Conservation (phyloP, 2,797 vertebrate species). For the Spea hammondii region DNA sequence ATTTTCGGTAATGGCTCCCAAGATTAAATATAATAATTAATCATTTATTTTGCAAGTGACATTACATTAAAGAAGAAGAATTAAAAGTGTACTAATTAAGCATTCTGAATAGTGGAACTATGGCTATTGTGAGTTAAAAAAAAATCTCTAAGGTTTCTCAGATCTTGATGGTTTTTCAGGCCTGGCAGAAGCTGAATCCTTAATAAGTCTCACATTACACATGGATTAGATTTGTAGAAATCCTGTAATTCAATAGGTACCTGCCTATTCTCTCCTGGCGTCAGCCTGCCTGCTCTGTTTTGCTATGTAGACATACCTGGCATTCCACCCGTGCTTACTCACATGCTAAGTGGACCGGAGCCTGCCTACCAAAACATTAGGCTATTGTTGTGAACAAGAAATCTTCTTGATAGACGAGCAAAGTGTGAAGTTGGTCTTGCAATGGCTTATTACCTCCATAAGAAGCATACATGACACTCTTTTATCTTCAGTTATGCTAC, state of each 20-base stretch:
- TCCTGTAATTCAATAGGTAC: conserved; percentile 86
- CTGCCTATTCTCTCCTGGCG: conserved; percentile 82
- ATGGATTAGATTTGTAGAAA: conserved; percentile 84
- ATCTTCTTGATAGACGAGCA: conserved; percentile 71
- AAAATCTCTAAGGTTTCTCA: conserved; percentile 65
- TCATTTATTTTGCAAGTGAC: neutral
- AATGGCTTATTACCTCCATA: conserved; percentile 72
- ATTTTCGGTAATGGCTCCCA: neutral
- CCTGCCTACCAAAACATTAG: conserved; percentile 77
- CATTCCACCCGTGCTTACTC: conserved; percentile 81
- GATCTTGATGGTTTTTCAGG: conserved; percentile 69
- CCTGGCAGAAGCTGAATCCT: conserved; percentile 71
- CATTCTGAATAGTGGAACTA: conserved; percentile 58
- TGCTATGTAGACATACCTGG: conserved; percentile 81
- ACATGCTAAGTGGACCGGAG: conserved; percentile 76
- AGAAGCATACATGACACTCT: conserved; percentile 59
- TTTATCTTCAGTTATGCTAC: conserved; percentile 60
- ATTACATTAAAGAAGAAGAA: neutral
- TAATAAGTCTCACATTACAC: conserved; percentile 83
- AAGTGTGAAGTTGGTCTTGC: conserved; percentile 76
- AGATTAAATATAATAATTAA: neutral
- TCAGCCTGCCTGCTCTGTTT: conserved; percentile 77
- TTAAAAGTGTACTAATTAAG: conserved; percentile 47
- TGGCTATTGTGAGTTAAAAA: conserved; percentile 71
- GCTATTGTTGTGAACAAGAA: conserved; percentile 72